Evolutionary conservation across 2,888 invertebrate genomes (phyloP), one percentile per base, ranked within the genome.

Genomic region (Chaetoderma sp.): DNA sequence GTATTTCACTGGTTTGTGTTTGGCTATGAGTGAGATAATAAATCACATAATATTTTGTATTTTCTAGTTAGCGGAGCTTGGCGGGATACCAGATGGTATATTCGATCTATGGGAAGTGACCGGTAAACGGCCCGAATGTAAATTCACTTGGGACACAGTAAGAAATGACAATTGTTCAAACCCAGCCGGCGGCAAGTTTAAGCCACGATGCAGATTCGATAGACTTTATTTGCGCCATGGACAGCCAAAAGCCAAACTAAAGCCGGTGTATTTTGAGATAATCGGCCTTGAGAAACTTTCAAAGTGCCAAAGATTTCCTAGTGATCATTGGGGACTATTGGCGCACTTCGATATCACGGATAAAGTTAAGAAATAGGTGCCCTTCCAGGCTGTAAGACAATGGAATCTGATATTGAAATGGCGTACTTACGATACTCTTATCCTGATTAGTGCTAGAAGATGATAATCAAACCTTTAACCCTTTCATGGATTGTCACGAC

Each of bases 121-220:
- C 55, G 91, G 90, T 0, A 80, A 85, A n/a, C 83, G 89, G 6
- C 81, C 81, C 54, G 88, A 88, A 67, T 87, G 87, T 23, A 81
- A 87, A 60, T 90, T 85, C 78, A 91, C 90, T 0, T 91, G 90
- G 90, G 90, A 91, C 79, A 85, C 86, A 62, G 79, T 73, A n/a
- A 78, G 88, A 39, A 91, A 91, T 78, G 88, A 89, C 70, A 91
- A 90, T 77, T n/a, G n/a, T n/a, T n/a, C n/a, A n/a, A 82, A 88
- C 10, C 75, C 85, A 65, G 77, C 85, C 70, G 74, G 78, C 13
- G 71, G 77, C 4, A 78, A 78, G 49, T 86, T 81, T 70, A 84
- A 86, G 68, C 88, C 89, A 0, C 80, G 87, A 16, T 85, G 83
- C 63, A 84, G 90, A 18, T 90, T 90, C 79, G 90, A 90, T 78